Evolutionary conservation across 2,888 invertebrate species (phyloP).

Genomic region (Phyto melanocephala): DNA sequence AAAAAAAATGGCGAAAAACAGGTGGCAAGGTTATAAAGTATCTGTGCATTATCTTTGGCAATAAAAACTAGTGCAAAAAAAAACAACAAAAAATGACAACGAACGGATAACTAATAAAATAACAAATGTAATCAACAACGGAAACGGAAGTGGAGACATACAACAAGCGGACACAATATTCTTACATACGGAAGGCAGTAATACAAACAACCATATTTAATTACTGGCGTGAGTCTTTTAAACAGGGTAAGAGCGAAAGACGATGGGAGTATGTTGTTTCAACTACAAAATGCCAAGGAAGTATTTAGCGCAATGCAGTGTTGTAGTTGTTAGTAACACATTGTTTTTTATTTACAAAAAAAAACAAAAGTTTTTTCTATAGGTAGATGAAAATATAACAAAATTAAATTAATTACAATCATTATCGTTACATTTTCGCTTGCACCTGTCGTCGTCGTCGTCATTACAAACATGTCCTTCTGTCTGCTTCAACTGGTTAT

Average conservation of each 20-base stretch:
- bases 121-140: conserved; percentile 64
- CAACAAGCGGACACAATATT: conserved; percentile 54
- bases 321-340: conserved; percentile 23
- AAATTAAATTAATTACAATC: conserved; percentile 77
- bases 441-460: conserved; percentile 67
- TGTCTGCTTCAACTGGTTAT: conserved; percentile 2
- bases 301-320: conserved; percentile 76
- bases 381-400: conserved; percentile 75
- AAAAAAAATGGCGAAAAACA: conserved; percentile 32
- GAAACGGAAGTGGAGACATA: conserved; percentile 65
- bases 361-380: neutral
- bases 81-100: conserved; percentile 54
- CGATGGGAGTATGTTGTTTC: neutral
- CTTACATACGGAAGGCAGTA: conserved; percentile 51
- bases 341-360: neutral
- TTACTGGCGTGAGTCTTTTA: neutral
- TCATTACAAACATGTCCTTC: neutral
- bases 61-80: conserved; percentile 49
- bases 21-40: conserved; percentile 59
- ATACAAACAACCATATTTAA: neutral
- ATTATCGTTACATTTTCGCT: conserved; percentile 71
- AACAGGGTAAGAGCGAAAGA: neutral
- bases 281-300: conserved; percentile 64
- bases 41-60: conserved; percentile 45
- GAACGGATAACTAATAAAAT: conserved; percentile 64